Conservation (phyloP, 2,888 invertebrate species). For the Acleris sparsana region DNA sequence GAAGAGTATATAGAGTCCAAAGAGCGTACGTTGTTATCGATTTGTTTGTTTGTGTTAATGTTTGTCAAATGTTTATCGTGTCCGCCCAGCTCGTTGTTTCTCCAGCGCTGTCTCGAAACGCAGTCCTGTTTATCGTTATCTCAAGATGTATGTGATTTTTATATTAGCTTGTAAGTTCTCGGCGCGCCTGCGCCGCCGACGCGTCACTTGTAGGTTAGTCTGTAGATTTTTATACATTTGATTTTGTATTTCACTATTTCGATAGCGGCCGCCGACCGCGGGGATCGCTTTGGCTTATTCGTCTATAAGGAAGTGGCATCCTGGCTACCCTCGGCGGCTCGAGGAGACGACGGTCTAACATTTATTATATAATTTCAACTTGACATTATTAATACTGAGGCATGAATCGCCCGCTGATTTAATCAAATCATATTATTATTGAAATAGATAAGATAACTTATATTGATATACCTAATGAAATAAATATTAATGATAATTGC, state of each 20-base stretch:
- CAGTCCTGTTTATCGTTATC: constrained; percentile 76
- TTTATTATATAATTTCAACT: constrained; percentile 49
- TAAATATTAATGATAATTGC: constrained; percentile 73
- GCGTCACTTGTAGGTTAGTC: constrained; percentile 55
- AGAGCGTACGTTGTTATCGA: constrained; percentile 67
- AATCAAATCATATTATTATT: constrained; percentile 62
- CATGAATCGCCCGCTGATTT: constrained; percentile 70
- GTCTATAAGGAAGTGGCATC: constrained; percentile 73
- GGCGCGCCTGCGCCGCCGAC: constrained; percentile 43
- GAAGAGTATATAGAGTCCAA: constrained; percentile 66
- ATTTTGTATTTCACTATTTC: constrained; percentile 38
- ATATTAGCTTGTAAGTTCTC: constrained; percentile 68
- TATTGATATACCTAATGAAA: constrained; percentile 62
- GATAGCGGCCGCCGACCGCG: constrained; percentile 39
- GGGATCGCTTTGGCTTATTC: constrained; percentile 77
- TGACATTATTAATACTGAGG: constrained; percentile 63
- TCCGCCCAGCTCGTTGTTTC: constrained; percentile 71
- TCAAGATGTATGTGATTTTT: constrained; percentile 80
- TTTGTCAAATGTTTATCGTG: constrained; percentile 60
- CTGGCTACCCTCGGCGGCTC: constrained; percentile 46
- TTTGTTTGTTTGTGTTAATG: constrained; percentile 57
- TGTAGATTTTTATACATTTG: constrained; percentile 45
- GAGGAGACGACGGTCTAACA: constrained; percentile 41
- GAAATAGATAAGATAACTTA: constrained; percentile 65
- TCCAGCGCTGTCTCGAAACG: constrained; percentile 72